A percentile compares a stretch with the other conserved stretches of the same genome.
Conservation (phyloP, 2,113 vertebrate genomes). For the Phainopepla nitens region DNA sequence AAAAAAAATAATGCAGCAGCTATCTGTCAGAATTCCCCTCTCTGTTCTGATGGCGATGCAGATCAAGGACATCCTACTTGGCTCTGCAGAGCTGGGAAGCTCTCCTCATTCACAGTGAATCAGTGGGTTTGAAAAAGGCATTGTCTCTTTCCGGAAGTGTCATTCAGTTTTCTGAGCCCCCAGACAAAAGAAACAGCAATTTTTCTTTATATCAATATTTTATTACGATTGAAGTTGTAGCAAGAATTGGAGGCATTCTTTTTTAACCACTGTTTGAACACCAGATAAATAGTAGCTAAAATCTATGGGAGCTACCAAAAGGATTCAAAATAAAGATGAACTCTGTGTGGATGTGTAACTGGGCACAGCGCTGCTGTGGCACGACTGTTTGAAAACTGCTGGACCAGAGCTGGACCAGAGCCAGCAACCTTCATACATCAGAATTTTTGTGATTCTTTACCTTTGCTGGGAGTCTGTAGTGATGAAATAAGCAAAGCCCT, state of each 20-base stretch:
- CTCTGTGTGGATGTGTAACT: background rate
- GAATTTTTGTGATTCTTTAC: background rate
- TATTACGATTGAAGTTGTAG: background rate
- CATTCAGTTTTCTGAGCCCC: background rate
- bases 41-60: background rate
- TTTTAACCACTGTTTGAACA: background rate
- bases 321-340: background rate
- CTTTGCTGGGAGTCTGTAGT: background rate
- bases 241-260: background rate
- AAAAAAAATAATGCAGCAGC: background rate
- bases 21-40: background rate
- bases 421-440: background rate
- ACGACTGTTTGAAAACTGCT: background rate
- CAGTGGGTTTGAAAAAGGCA: background rate
- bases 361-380: background rate
- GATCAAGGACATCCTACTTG: background rate
- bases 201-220: background rate
- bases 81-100: background rate
- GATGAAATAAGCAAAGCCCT: background rate
- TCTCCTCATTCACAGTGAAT: background rate
- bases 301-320: background rate
- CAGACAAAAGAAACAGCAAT: background rate
- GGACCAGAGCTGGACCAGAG: background rate
- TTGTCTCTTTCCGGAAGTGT: background rate
- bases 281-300: background rate